Evolutionary conservation across 2,113 vertebrate genomes (phyloP), one percentile per base, ranked within the genome.

Genomic region (Tricholaema leucomelas): DNA sequence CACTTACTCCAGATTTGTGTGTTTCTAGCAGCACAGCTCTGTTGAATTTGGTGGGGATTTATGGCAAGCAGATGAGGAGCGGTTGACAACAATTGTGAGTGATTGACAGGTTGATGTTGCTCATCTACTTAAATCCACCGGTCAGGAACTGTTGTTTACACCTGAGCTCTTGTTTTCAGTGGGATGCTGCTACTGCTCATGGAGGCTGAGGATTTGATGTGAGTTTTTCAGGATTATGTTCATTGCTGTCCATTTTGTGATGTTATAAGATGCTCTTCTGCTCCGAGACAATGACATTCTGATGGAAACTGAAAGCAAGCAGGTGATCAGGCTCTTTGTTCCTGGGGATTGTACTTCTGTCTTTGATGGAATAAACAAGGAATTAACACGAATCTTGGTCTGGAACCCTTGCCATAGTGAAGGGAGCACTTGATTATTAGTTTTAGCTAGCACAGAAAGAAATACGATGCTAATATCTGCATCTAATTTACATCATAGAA

Each of bases 1-100:
- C 21, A 6, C 14, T 33, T 35, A 3, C 24, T 50, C 23, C n/a
- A 40, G n/a, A 30, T 48, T 38, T 2, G 0, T 50, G 23, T 3
- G 3, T 78, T 74, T 40, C 44, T 42, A 52, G 25, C 70, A 40
- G 31, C 52, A 5, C 6, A 17, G 3, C 4, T 42, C 13, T 13
- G 1, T 2, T 30, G 55, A 12, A 25, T 20, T 73, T 6, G 0
- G 27, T 17, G 40, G 55, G 48, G 50, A n/a, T 88, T 84, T 54
- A 7, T 11, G 63, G 55, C 36, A 79, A 88, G 19, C 4, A 2
- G 13, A 3, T 12, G 36, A 81, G 65, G 27, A 72, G 59, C 40
- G 46, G 21, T 28, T 48, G 54, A 58, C 69, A 60, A 61, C 7
- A 33, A 3, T 44, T 88, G 15, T 6, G 21, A 58, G 66, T 15